Base-by-base conservation (phyloP, 2,888 invertebrate genomes). In the Petrophora chlorosata region DNA sequence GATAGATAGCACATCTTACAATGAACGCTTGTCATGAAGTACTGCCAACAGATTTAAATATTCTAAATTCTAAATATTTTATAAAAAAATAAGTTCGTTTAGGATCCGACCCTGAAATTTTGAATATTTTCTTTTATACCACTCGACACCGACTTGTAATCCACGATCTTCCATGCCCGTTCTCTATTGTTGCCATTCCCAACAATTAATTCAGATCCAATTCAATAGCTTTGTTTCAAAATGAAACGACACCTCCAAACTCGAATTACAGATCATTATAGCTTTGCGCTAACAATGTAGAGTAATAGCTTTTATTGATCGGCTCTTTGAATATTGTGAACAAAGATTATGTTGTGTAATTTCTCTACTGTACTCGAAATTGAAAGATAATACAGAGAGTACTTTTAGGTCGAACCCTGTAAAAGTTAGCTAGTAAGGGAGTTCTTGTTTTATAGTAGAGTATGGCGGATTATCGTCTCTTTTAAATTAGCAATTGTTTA, bases 141-240 rank as follows among this genome's bases (percentile, higher is more conserved):
- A 8, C 2, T 5, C 19, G 10, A 25, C 29, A 17, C 33, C 38
- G 34, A 25, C 33, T 28, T 17, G 23, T 34, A 51, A 38, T 26
- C 26, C 30, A 13, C 17, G 25, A 43, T 30, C 39, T 46, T 46
- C 30, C 22, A 30, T 22, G 3, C 36, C 44, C 19, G 28, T 13
- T 5, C 35, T 35, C 52, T 38, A 54, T 47, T 47, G 38, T 38
- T 17, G 8, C 5, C 29, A 35, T 40, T 33, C 17, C 8, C 10
- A 44, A 43, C 36, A 53, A 55, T 58, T 53, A 53, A 48, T 43
- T 43, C 19, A 8, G 12, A 34, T 30, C 35, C 34, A 39, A 40
- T 42, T 53, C 50, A 40, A 45, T 50, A 36, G 47, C 39, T 40
- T 53, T 51, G 55, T 53, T 39, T 34, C 35, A 40, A 45, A 48